Conservation (phyloP, 1,140 invertebrate species). For the Drosophila mauritiana region DNA sequence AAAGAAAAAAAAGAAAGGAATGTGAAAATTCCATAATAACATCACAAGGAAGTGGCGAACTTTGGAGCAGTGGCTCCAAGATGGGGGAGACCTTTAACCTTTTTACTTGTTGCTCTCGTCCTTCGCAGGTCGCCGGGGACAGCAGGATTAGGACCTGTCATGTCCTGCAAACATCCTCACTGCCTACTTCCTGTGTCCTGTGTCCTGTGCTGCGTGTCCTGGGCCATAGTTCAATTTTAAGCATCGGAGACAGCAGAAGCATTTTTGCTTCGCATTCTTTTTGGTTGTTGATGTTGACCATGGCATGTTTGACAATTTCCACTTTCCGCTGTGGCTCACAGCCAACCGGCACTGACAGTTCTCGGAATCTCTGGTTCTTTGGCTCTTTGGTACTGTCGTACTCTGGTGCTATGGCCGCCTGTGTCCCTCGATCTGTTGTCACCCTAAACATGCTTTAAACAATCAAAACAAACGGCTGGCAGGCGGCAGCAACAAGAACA, state of each 20-base stretch:
- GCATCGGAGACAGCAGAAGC: conserved; percentile 8
- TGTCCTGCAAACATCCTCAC: conserved; percentile 4
- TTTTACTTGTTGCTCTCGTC: conserved; percentile 32
- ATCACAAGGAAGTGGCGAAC: conserved; percentile 14
- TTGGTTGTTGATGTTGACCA: conserved; percentile 32
- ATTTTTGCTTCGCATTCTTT: conserved; percentile 20
- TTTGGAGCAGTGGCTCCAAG: conserved; percentile 8
- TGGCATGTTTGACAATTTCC: conserved; percentile 52
- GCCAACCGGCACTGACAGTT: conserved; percentile 8
- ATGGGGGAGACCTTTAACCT: conserved; percentile 5
- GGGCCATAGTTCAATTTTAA: conserved; percentile 35
- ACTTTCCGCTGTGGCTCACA: conserved; percentile 19
- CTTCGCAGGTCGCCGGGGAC: conserved; percentile 3
- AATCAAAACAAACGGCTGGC: conserved; percentile 47
- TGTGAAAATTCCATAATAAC: conserved; percentile 12
- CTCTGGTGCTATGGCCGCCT: background rate
- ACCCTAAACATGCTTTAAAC: conserved; percentile 45
- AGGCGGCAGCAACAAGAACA: background rate
- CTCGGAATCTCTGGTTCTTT: background rate
- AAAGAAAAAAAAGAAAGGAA: background rate
- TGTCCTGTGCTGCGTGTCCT: background rate
- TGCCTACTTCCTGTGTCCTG: background rate
- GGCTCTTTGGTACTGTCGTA: background rate
- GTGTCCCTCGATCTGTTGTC: conserved; percentile 8
- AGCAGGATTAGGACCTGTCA: conserved; percentile 32